Evolutionary conservation across 2,888 invertebrate genomes (phyloP), one percentile per base, ranked within the genome.

Genomic region (Neoscelio sp.): DNA sequence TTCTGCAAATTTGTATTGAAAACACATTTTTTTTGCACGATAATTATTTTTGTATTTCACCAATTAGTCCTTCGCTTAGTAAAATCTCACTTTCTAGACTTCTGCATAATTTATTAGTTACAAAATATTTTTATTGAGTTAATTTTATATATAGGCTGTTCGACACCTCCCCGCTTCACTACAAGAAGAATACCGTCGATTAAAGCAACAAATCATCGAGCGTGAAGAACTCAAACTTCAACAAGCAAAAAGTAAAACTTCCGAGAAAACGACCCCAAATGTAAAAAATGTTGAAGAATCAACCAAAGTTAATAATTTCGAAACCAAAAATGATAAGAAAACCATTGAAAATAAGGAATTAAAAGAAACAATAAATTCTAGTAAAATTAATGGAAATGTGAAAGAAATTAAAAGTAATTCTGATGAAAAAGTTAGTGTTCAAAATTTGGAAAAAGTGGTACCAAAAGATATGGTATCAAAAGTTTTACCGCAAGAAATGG

Each of bases 101-200:
- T 23, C 28, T 2, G 2, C 12, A 44, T n/a, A 10, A 13, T 40
- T n/a, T 52, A 52, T 48, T 46, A 20, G 18, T 13, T 18, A 12
- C 15, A 54, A 62, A 50, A 38, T 48, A 40, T 67, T 64, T 80
- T 73, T 44, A 77, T 75, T 44, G 54, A 52, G 44, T 6, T 1
- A 26, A 44, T 20, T 67, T 58, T 58, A 0, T n/a, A n/a, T n/a
- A n/a, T 77, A 91, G 91, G 91, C 89, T 30, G 89, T 91, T 17
- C 89, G 88, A 35, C 91, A 90, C 82, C 82, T 91, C 28, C 87
- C 91, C 18, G 87, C 85, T 15, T 89, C 90, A 1, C 88, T 88
- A 38, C 91, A 91, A 84, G 90, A 90, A 78, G 91, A 91, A 65
- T 91, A 91, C 75, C 88, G 89, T 13, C 88, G 90, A 15, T 71